Percentiles rank a stretch among this genome's conserved stretches.
These are phyloP conservation scores for Scaptodrosophila lebanonensis DNA, from an alignment of 1,140 invertebrate genomes.

Conservation along the genomic window DNA sequence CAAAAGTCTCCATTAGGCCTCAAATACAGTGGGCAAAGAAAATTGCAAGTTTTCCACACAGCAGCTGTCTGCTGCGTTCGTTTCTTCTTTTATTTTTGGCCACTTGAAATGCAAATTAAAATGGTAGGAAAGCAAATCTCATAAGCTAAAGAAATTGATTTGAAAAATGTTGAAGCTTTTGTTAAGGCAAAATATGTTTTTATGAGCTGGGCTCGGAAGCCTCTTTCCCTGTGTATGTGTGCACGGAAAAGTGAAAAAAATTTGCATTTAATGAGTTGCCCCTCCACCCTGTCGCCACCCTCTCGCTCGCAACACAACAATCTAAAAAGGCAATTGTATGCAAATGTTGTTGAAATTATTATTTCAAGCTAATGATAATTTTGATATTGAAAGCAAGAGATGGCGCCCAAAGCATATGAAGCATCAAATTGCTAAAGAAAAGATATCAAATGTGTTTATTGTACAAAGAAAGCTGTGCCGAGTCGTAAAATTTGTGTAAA, in stretches of 20 bases:
- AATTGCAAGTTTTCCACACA: constrained; percentile 5
- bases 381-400: constrained; percentile 18
- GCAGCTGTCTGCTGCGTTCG: too few species aligned
- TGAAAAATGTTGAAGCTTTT: constrained; percentile 34
- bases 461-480: too few species aligned
- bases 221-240: constrained; percentile 5
- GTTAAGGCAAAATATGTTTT: constrained; percentile 34
- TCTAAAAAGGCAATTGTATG: constrained; percentile 48
- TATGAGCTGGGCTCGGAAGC: background rate
- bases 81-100: constrained; percentile 3
- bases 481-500: too few species aligned
- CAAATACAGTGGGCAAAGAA: constrained; percentile 20
- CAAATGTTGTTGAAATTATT: constrained; percentile 60
- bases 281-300: background rate
- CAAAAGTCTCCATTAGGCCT: too few species aligned
- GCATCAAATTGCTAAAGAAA: constrained; percentile 38
- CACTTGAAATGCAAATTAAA: constrained; percentile 44
- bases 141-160: constrained; percentile 33
- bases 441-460: constrained; percentile 24
- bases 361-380: constrained; percentile 61
- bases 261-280: constrained; percentile 67
- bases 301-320: constrained; percentile 3
- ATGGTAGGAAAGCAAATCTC: constrained; percentile 25
- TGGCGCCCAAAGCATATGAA: constrained; percentile 21
- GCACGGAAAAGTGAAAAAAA: constrained; percentile 35